Evolutionary conservation across 1,140 invertebrate species (phyloP).

Genomic region (Drosophila nasuta): DNA sequence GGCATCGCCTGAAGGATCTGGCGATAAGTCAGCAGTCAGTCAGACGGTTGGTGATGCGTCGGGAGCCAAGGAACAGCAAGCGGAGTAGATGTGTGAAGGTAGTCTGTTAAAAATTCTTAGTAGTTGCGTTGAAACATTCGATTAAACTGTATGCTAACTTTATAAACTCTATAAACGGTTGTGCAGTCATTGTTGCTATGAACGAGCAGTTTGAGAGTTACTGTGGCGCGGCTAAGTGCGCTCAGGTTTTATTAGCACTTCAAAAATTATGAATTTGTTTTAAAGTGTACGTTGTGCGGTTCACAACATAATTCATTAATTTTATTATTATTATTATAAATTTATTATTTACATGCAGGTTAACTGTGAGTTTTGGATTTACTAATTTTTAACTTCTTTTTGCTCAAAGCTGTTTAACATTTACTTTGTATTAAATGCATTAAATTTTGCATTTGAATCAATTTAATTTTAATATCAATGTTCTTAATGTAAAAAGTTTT

Average conservation of each 20-base stretch:
- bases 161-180: constrained; percentile 33
- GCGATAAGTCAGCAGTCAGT: constrained; percentile 46
- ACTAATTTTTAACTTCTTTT: no score
- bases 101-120: constrained; percentile 56
- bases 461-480: no score
- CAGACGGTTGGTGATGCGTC: constrained; percentile 8
- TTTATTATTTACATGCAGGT: no score
- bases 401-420: no score
- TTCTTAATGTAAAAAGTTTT: neutral
- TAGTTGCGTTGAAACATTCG: constrained; percentile 52
- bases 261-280: no score
- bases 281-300: no score
- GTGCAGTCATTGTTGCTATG: no score
- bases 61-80: constrained; percentile 32
- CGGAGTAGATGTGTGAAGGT: constrained; percentile 26
- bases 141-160: constrained; percentile 41
- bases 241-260: neutral
- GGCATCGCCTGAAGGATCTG: constrained; percentile 56
- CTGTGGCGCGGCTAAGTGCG: neutral
- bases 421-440: neutral
- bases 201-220: constrained; percentile 6
- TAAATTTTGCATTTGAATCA: neutral
- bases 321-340: no score
- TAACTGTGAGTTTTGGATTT: no score
- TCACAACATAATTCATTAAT: no score